Conservation (phyloP, 1,140 invertebrate species). For the Aphidius ervi region DNA sequence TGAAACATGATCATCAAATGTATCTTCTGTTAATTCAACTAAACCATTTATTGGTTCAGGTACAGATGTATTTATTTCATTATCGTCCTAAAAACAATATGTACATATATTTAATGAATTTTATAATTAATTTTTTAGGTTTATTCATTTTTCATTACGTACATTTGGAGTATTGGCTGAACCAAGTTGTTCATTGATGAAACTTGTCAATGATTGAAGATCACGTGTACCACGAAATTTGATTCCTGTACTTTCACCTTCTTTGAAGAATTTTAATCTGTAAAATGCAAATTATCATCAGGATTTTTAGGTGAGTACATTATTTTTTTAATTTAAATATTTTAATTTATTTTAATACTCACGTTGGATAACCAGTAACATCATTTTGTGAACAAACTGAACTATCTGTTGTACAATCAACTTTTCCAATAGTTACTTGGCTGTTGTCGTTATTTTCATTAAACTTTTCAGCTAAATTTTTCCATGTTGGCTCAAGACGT, state of each 20-base stretch:
- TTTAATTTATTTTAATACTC: slow-evolving; percentile 22
- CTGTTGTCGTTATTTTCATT: slow-evolving; percentile 58
- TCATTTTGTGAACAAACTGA: slow-evolving; percentile 67
- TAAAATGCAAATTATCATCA: slow-evolving; percentile 21
- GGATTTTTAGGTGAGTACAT: too few species aligned
- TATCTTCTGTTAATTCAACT: slow-evolving; percentile 67
- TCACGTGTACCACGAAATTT: slow-evolving; percentile 70
- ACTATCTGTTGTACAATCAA: slow-evolving; percentile 73
- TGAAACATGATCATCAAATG: slow-evolving; percentile 63
- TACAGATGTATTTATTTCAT: slow-evolving; percentile 32
- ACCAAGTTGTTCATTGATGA: slow-evolving; percentile 68
- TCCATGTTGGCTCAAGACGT: slow-evolving; percentile 66
- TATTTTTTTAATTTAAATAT: too few species aligned
- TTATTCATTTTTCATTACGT: not conserved
- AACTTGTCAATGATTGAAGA: slow-evolving; percentile 65
- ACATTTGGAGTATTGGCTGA: too few species aligned
- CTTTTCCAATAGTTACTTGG: slow-evolving; percentile 65
- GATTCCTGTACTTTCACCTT: slow-evolving; percentile 57
- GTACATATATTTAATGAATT: slow-evolving; percentile 20
- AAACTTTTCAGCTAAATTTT: slow-evolving; percentile 66
- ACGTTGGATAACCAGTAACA: slow-evolving; percentile 71
- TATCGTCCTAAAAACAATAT: slow-evolving; percentile 34
- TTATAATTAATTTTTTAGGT: slow-evolving; percentile 5
- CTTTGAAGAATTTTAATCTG: slow-evolving; percentile 71
- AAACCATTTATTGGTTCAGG: slow-evolving; percentile 54